These are phyloP conservation scores for Leucosticte australis DNA, from an alignment of 2,113 vertebrate species.

Conservation along the genomic window DNA sequence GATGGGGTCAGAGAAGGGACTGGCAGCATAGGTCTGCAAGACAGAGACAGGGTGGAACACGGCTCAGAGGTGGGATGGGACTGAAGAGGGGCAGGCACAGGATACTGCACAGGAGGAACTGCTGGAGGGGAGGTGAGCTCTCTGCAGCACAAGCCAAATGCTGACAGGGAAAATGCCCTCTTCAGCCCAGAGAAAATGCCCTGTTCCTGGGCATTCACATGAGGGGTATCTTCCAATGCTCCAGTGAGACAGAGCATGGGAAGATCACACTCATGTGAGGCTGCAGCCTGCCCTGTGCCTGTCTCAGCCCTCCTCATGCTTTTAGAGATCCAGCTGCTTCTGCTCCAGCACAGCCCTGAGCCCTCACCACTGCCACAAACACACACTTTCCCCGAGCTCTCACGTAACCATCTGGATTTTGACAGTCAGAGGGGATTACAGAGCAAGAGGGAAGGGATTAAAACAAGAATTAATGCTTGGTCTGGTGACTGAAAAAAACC, in stretches of 20 bases:
- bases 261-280: background rate
- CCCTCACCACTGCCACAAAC: background rate
- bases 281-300: background rate
- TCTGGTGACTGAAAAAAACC: background rate
- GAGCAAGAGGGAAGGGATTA: background rate
- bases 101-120: background rate
- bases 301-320: background rate
- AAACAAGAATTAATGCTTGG: background rate
- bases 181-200: background rate
- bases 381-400: background rate
- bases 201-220: background rate
- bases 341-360: background rate
- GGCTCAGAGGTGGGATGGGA: background rate
- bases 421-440: background rate
- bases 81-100: background rate
- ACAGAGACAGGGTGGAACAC: background rate
- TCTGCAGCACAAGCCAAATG: background rate
- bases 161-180: background rate
- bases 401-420: background rate
- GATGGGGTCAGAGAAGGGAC: constrained; percentile 91
- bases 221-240: background rate
- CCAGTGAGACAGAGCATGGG: background rate
- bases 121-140: background rate
- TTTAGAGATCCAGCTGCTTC: background rate
- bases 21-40: constrained; percentile 86